phyloP scores from a whole-genome alignment of 2,888 invertebrate species.

The Mycalesis mineus region DNA sequence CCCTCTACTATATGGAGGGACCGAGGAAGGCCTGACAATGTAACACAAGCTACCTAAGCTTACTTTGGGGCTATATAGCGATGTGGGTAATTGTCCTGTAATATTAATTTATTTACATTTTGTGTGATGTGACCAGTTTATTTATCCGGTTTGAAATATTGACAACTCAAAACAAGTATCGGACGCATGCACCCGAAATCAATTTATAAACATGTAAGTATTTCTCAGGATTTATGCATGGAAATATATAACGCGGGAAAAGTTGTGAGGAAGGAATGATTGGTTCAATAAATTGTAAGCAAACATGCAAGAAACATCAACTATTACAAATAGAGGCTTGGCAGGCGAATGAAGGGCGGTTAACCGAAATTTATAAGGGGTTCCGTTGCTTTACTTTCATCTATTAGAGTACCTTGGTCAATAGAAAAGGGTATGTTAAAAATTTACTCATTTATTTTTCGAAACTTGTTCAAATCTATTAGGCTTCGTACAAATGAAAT shows the following conservation, averaged over 20 bases:
- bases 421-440: constrained; percentile 13
- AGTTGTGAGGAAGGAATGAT: constrained; percentile 27
- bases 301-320: constrained; percentile 71
- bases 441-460: constrained; percentile 2
- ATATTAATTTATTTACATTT: too few species aligned
- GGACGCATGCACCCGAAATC: background rate
- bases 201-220: background rate
- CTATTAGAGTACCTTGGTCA: constrained; percentile 36
- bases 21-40: too few species aligned
- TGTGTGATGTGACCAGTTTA: too few species aligned
- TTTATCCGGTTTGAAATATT: background rate
- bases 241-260: constrained; percentile 4
- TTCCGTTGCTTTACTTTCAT: constrained; percentile 41
- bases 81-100: too few species aligned
- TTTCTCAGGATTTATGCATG: constrained; percentile 1
- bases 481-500: background rate
- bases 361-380: constrained; percentile 65
- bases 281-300: constrained; percentile 59
- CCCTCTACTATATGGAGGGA: too few species aligned
- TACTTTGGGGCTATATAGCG: too few species aligned
- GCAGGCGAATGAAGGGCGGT: constrained; percentile 64
- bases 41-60: too few species aligned
- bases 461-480: constrained; percentile 1
- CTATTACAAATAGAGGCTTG: constrained; percentile 68
- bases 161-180: background rate